Base-by-base conservation (phyloP, 2,888 invertebrate genomes). In the Andrena trimmerana region DNA sequence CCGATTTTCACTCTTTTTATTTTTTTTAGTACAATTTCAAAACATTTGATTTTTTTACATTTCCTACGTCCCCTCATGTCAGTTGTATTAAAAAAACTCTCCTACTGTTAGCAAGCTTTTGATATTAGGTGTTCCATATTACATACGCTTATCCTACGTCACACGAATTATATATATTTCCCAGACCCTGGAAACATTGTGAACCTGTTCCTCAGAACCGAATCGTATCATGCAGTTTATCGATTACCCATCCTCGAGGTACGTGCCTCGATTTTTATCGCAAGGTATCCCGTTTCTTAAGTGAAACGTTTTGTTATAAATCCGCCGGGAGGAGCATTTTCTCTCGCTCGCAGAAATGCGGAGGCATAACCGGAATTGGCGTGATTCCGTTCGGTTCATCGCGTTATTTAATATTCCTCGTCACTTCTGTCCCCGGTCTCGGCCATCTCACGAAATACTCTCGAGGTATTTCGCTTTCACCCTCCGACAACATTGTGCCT, bases 251-350 rank as follows among this genome's bases (percentile, higher is more conserved):
- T 67, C 63, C 48, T 20, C 33, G 33, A 16, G 24, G 63, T 77
- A 81, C 80, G 81, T 81, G 78, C 71, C 13, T 57, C 68, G 81
- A 78, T 73, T 81, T 71, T 72, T 57, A 72, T 78, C 59, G 54
- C 42, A 36, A 59, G 65, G 31, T 68, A 69, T 69, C 57, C 33
- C 67, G 78, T 59, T 71, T 13, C 65, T 60, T 63, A 71, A 72
- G 59, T 67, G 67, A 72, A 72, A 72, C 24, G 65, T 29, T 48
- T 33, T 16, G 69, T 20, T 65, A 72, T 65, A 50, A 75, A 75
- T 79, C 57, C 50, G 10, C 24, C 6, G 33, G 59, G 29, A 52
- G 27, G 7, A 36, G 3, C 10, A 20, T 60, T 73, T 59, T 50
- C 20, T 8, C 16, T 27, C 42, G 27, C 20, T 59, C 16, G 10